Conservation (phyloP, 2,888 invertebrate species). For the Noctua janthe region DNA sequence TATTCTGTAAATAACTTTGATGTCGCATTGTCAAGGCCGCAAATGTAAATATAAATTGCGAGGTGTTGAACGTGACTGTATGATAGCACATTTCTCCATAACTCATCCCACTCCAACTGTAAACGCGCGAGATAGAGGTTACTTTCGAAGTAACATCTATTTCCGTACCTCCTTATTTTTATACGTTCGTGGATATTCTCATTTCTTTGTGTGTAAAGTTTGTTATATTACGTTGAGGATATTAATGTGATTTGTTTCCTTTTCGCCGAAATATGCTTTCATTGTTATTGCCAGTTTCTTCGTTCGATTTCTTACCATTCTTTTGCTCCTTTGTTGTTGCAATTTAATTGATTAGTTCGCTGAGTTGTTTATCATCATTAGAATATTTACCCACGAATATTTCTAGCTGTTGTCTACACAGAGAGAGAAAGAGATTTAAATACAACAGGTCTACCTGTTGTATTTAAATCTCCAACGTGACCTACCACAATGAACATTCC, state of each 20-base stretch:
- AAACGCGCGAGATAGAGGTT: conserved; percentile 62
- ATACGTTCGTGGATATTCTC: conserved; percentile 67
- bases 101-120: conserved; percentile 61
- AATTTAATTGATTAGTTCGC: conserved; percentile 38
- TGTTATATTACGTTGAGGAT: conserved; percentile 62
- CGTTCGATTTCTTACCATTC: conserved; percentile 22
- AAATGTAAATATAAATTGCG: conserved; percentile 63
- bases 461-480: conserved; percentile 14
- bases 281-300: conserved; percentile 50
- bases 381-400: conserved; percentile 9
- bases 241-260: conserved; percentile 65
- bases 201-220: conserved; percentile 71
- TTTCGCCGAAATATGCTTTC: conserved; percentile 50
- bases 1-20: conserved; percentile 41
- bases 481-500: conserved; percentile 26
- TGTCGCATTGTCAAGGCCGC: conserved; percentile 64
- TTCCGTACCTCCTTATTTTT: conserved; percentile 69
- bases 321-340: conserved; percentile 30
- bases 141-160: conserved; percentile 72
- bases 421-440: too few species aligned
- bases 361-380: conserved; percentile 13
- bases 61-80: conserved; percentile 64
- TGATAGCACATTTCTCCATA: conserved; percentile 68
- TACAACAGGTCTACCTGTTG: background rate
- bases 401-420: background rate